Evolutionary conservation across 2,113 vertebrate genomes (phyloP).

Genomic region (Leiothrix lutea): DNA sequence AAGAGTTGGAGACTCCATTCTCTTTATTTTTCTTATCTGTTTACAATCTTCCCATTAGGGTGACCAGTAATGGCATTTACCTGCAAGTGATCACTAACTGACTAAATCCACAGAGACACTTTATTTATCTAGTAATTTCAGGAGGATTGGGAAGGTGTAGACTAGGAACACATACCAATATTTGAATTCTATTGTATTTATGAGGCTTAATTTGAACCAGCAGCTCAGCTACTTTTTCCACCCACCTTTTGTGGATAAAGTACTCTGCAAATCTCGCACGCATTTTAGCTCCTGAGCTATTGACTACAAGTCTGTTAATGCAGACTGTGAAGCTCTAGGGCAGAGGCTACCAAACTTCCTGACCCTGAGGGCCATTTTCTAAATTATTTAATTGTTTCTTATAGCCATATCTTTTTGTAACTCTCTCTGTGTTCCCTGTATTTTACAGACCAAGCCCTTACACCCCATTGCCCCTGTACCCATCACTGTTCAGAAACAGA

Average conservation of each 20-base stretch:
- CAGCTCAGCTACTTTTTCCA: neutral
- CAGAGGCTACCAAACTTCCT: neutral
- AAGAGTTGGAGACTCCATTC: neutral
- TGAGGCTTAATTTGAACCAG: neutral
- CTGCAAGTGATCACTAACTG: neutral
- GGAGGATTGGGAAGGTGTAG: neutral
- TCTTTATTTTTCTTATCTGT: neutral
- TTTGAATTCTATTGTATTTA: neutral
- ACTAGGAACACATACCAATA: neutral
- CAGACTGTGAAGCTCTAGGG: neutral
- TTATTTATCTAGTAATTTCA: constrained; percentile 18
- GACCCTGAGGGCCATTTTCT: neutral
- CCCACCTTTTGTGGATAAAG: neutral
- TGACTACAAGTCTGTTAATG: neutral
- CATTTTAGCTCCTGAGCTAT: neutral
- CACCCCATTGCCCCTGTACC: neutral
- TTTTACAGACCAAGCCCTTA: neutral
- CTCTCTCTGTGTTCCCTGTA: neutral
- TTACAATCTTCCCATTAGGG: neutral
- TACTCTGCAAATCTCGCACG: neutral
- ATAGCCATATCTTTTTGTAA: neutral
- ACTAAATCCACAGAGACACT: neutral
- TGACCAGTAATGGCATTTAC: neutral
- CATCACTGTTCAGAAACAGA: neutral
- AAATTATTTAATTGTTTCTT: neutral